phyloP scores from a whole-genome alignment of 2,888 invertebrate species.

The Prenolepis imparis region DNA sequence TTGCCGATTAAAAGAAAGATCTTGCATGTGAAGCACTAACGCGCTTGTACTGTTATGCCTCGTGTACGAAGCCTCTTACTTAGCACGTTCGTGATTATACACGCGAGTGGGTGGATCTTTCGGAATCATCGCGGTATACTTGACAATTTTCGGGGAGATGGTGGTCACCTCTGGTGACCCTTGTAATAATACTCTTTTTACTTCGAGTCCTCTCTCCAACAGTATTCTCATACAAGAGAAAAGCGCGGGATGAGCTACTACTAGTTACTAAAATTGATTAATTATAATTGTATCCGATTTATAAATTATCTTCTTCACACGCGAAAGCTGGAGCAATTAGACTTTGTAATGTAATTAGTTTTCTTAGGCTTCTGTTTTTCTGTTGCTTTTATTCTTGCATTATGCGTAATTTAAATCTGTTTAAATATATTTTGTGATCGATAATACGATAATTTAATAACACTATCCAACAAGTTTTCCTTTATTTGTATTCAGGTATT shows the following conservation, averaged over 20 bases:
- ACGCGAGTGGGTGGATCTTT: background rate
- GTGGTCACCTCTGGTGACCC: background rate
- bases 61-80: background rate
- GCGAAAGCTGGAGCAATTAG: background rate
- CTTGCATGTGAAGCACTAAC: slow-evolving; percentile 59
- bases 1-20: slow-evolving; percentile 77
- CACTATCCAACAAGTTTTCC: background rate
- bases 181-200: background rate
- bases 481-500: background rate
- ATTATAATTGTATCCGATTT: background rate
- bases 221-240: background rate
- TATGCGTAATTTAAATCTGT: background rate
- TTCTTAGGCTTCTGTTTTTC: background rate
- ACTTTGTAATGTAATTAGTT: background rate
- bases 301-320: background rate
- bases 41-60: background rate
- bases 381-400: background rate
- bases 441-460: background rate
- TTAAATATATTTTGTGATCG: background rate
- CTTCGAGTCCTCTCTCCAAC: background rate
- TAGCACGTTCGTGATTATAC: background rate
- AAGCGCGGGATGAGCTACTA: background rate
- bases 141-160: background rate
- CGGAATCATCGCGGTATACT: background rate
- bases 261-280: background rate